Base-by-base conservation (phyloP, 2,888 invertebrate species). In the Dilophus febrilis region DNA sequence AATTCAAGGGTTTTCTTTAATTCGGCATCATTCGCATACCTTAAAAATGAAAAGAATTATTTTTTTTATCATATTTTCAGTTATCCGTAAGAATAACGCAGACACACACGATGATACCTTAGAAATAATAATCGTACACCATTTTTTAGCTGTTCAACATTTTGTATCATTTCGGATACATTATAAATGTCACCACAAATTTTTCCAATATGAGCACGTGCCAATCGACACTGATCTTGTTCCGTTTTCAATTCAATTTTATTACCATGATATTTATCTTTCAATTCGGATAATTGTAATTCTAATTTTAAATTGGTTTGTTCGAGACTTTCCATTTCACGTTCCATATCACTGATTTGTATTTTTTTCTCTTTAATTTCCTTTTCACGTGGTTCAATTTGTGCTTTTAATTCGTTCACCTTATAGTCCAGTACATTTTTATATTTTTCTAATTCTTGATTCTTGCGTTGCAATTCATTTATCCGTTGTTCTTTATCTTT, bases 351-450 rank as follows among this genome's bases (percentile, higher is more conserved):
- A 36, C 70, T 67, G 38, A 85, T 84, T 55, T 87, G 82, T 44
- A 78, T 71, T 50, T 82, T 81, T 64, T 85, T 79, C 49, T 81
- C 78, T 56, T 78, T 77, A 49, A 91, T 88, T 52, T 83, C 83
- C 46, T 76, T 72, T 53, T 90, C 87, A 48, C 81, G 72, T 2
- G 90, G 90, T 53, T 87, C 85, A 52, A 92, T 85, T 64, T 81
- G 77, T 52, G 77, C 77, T 57, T 85, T 83, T 17, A 91, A 59
- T 52, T 92, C 90, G 26, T 79, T 77, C 43, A 92, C 87, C 60
- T 88, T 88, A 55, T 87, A 86, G 53, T 85, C 84, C 27, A 91
- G 64, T 2, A 91, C 86, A 57, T 86, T 88, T 55, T 86, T 88
- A 57, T 83, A 86, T 58, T 91, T 92, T 55, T 92, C 88, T 45